Conservation (phyloP, 2,888 invertebrate genomes). For the Metalampra italica region DNA sequence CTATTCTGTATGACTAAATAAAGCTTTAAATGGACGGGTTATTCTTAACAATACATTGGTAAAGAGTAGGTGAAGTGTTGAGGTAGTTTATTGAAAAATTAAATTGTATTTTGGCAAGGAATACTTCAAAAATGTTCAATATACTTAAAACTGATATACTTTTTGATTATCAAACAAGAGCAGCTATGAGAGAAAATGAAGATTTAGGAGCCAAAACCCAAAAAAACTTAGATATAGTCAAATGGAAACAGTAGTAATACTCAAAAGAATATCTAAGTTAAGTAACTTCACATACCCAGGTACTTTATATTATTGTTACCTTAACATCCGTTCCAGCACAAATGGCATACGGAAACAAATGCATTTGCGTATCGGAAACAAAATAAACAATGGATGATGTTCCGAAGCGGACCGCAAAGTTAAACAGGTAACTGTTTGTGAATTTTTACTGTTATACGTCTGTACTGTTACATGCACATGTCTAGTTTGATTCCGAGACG, state of each 20-base stretch:
- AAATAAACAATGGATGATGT: too few relatives aligned
- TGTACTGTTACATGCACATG: too few relatives aligned
- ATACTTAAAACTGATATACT: too few relatives aligned
- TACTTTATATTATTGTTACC: slow-evolving; percentile 20
- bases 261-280: neutral
- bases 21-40: slow-evolving; percentile 61
- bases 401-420: too few relatives aligned
- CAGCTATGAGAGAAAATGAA: neutral
- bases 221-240: slow-evolving; percentile 1
- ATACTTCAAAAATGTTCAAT: neutral
- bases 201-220: neutral
- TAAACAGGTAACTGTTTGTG: too few relatives aligned
- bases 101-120: slow-evolving; percentile 1
- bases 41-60: slow-evolving; percentile 8
- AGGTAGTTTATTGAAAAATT: slow-evolving; percentile 48
- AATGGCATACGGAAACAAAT: too few relatives aligned
- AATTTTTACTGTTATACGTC: too few relatives aligned
- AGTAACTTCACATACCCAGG: slow-evolving; percentile 10
- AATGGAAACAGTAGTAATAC: neutral
- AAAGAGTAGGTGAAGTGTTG: slow-evolving; percentile 33
- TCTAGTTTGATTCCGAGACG: too few relatives aligned
- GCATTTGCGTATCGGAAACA: too few relatives aligned
- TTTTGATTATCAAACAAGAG: neutral
- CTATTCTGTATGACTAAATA: slow-evolving; percentile 48
- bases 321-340: too few relatives aligned